phyloP scores from a whole-genome alignment of 2,797 vertebrate genomes.

The Diplodus puntazzo region DNA sequence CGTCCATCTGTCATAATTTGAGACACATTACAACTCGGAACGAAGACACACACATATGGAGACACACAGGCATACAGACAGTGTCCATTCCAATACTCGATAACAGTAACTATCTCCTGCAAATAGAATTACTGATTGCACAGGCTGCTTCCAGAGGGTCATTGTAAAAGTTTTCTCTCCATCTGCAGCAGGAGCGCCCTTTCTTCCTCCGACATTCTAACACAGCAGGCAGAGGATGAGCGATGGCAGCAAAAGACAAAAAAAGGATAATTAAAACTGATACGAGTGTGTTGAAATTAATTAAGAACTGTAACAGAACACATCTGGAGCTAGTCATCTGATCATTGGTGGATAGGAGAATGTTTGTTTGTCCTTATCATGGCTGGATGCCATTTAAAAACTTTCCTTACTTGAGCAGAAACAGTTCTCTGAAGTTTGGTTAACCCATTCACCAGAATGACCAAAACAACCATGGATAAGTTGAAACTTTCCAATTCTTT shows the following conservation, averaged over 20 bases:
- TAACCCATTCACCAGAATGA: no score
- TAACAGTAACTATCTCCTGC: neutral
- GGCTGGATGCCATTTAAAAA: no score
- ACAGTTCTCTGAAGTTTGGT: no score
- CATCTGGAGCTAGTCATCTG: no score
- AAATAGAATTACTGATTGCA: conserved; percentile 19
- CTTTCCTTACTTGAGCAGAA: no score
- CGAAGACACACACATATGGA: neutral
- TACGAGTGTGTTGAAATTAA: no score
- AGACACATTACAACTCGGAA: conserved; percentile 35
- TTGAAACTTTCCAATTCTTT: no score
- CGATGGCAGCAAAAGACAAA: neutral
- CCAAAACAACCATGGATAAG: no score
- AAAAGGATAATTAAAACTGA: no score
- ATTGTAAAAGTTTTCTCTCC: conserved; percentile 18
- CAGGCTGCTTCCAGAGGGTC: conserved; percentile 9
- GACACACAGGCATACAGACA: neutral
- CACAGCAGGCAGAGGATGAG: neutral
- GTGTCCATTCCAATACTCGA: neutral
- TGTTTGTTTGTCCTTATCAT: no score
- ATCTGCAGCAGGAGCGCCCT: neutral
- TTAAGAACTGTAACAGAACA: no score
- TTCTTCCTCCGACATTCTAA: neutral
- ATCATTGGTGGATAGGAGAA: no score
- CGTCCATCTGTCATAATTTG: conserved; percentile 71